Conservation (phyloP, 2,888 invertebrate genomes). For the Tetramorium bicarinatum region DNA sequence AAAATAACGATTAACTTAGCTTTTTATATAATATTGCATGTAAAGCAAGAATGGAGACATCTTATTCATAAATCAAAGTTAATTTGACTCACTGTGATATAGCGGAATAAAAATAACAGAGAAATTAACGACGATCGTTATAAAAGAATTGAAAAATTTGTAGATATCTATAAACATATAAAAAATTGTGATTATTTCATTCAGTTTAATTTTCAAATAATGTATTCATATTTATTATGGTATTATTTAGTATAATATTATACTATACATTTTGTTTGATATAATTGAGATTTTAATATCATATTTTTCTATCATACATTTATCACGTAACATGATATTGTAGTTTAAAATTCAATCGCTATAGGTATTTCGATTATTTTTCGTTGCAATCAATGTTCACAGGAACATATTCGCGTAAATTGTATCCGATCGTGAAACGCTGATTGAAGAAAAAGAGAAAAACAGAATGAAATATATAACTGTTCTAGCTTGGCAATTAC, state of each 20-base stretch:
- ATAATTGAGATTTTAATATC: neutral
- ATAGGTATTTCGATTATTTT: constrained; percentile 6
- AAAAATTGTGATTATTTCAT: neutral
- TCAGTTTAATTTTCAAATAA: constrained; percentile 2
- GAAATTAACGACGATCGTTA: neutral
- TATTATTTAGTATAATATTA: neutral
- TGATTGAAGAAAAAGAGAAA: constrained; percentile 38
- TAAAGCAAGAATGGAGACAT: neutral
- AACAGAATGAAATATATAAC: neutral
- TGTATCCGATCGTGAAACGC: constrained; percentile 12
- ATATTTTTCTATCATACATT: neutral
- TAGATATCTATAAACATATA: neutral
- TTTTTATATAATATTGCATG: neutral
- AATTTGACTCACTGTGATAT: neutral
- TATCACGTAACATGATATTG: neutral
- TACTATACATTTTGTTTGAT: too few relatives aligned
- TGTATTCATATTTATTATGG: neutral
- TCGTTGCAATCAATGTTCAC: constrained; percentile 5
- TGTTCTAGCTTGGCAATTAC: constrained; percentile 15
- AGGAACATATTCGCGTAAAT: neutral
- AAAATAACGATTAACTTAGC: neutral
- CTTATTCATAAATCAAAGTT: neutral
- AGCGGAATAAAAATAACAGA: neutral
- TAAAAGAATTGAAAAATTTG: neutral
- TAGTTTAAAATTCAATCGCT: constrained; percentile 18